Conservation (phyloP, 1,140 invertebrate genomes). For the Laodelphax striatellus region DNA sequence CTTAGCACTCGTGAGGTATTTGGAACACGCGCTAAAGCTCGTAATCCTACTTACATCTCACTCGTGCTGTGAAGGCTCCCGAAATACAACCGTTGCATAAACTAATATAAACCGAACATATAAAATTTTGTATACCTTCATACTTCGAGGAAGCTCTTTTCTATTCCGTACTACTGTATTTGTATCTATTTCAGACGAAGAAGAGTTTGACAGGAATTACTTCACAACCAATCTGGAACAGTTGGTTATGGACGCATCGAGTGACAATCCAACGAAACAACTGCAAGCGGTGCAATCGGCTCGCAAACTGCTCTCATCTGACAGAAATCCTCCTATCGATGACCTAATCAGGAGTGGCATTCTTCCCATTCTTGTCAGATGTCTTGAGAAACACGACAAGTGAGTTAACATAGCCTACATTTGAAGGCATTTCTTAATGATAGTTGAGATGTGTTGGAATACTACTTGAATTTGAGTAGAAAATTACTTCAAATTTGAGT, state of each 20-base stretch:
- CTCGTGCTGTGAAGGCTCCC: too few relatives aligned
- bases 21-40: too few relatives aligned
- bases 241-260: conserved; percentile 60
- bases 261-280: conserved; percentile 57
- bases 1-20: too few relatives aligned
- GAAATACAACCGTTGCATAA: too few relatives aligned
- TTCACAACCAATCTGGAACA: conserved; percentile 49
- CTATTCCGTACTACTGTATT: conserved; percentile 8
- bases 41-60: too few relatives aligned
- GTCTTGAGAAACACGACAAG: conserved; percentile 71
- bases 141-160: too few relatives aligned
- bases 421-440: too few relatives aligned
- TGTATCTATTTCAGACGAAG: conserved; percentile 42
- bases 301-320: conserved; percentile 89
- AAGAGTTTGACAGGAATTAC: conserved; percentile 56
- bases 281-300: conserved; percentile 74
- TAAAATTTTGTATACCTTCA: too few relatives aligned
- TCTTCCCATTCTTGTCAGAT: conserved; percentile 84
- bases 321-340: conserved; percentile 98
- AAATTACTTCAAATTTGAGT: too few relatives aligned
- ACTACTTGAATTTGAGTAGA: too few relatives aligned
- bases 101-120: too few relatives aligned
- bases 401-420: conserved; percentile 29
- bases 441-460: too few relatives aligned
- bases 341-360: conserved; percentile 87